Percentiles rank a stretch among this genome's conserved stretches.
phyloP scores from a whole-genome alignment of 2,888 invertebrate species.

The Dynastes tityus region DNA sequence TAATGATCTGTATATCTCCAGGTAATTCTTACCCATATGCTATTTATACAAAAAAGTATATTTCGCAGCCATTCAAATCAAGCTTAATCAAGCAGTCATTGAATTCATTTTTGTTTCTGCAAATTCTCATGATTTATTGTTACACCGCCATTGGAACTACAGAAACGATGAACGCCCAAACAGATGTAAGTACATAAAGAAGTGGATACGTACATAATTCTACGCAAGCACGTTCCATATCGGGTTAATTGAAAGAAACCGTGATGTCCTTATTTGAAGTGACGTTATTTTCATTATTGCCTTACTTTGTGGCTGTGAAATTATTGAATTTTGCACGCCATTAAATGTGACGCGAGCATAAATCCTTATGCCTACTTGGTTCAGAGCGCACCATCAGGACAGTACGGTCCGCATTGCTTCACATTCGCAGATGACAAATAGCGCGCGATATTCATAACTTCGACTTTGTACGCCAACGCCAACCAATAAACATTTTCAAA shows the following conservation, averaged over 20 bases:
- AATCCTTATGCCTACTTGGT: conserved; percentile 18
- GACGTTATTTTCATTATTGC: conserved; percentile 26
- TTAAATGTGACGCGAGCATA: conserved; percentile 36
- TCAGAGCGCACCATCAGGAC: conserved; percentile 9
- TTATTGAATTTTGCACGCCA: conserved; percentile 44
- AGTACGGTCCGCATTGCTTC: conserved; percentile 40
- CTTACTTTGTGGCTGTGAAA: conserved; percentile 36
- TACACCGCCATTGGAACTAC: not conserved
- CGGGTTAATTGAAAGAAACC: conserved; percentile 39
- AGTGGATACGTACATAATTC: conserved; percentile 16
- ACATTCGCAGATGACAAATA: conserved; percentile 50
- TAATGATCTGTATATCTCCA: no score
- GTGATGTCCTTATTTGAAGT: conserved; percentile 36
- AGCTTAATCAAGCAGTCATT: not conserved
- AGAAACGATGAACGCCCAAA: conserved; percentile 1
- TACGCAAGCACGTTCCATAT: conserved; percentile 23
- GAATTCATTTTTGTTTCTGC: not conserved
- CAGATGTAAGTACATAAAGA: conserved; percentile 8
- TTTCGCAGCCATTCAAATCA: not conserved
- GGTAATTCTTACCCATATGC: no score
- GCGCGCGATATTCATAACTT: conserved; percentile 51
- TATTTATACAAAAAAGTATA: no score
- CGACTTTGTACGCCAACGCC: conserved; percentile 54
- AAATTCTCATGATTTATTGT: conserved; percentile 2
- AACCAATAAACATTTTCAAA: conserved; percentile 57